A percentile compares a stretch with the other conserved stretches of the same genome.
phyloP scores from a whole-genome alignment of 2,888 invertebrate species.

The Coronaproctus castanopsis region DNA sequence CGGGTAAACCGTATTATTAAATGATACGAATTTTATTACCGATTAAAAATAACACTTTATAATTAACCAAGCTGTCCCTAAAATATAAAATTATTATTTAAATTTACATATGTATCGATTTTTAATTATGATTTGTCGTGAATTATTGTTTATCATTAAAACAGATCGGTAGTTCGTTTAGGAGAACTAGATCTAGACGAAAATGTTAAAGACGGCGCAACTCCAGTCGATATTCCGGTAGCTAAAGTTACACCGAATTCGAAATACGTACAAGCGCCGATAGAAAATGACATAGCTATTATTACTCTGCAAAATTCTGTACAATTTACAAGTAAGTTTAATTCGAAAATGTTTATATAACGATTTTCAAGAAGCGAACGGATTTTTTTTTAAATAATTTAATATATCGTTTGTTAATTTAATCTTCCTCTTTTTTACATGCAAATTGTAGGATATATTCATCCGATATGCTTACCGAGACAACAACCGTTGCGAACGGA shows the following conservation, averaged over 20 bases:
- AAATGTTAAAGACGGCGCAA: slow-evolving; percentile 41
- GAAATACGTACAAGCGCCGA: slow-evolving; percentile 37
- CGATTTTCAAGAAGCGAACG: neutral
- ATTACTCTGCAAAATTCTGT: slow-evolving; percentile 38
- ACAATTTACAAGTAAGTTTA: slow-evolving; percentile 33
- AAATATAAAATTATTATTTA: too few relatives aligned
- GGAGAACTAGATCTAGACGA: slow-evolving; percentile 53
- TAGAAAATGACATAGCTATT: slow-evolving; percentile 58
- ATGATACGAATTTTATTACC: too few relatives aligned
- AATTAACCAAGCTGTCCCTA: too few relatives aligned
- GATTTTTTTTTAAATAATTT: too few relatives aligned
- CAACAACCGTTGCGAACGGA: slow-evolving; percentile 32
- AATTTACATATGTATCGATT: too few relatives aligned
- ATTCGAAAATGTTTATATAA: neutral
- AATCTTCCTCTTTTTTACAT: too few relatives aligned
- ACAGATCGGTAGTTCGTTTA: slow-evolving; percentile 45
- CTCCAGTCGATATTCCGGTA: slow-evolving; percentile 39
- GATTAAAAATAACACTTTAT: too few relatives aligned
- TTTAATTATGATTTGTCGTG: too few relatives aligned
- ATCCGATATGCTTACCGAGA: slow-evolving; percentile 56
- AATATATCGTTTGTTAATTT: too few relatives aligned
- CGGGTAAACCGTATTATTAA: too few relatives aligned
- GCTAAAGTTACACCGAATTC: slow-evolving; percentile 42
- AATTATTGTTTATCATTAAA: too few relatives aligned
- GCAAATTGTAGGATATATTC: slow-evolving; percentile 39